Percentiles rank a stretch among this genome's conserved stretches.
phyloP scores from a whole-genome alignment of 2,888 invertebrate species.

The Zygogramma bicolorata region DNA sequence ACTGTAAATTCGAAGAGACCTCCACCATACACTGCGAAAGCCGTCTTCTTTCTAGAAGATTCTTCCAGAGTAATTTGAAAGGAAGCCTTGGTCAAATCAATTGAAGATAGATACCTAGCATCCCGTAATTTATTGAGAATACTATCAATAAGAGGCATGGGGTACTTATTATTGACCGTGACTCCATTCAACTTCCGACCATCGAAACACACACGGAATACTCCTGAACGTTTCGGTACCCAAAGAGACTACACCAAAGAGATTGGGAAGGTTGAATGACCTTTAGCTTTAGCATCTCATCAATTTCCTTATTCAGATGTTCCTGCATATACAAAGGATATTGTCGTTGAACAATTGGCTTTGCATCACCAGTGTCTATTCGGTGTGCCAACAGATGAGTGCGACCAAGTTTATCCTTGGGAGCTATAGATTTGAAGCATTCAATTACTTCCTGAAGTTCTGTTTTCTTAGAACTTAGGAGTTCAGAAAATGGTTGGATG shows the following conservation, averaged over 20 bases:
- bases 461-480: not conserved
- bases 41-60: constrained; percentile 20
- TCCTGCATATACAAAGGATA: constrained; percentile 28
- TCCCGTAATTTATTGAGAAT: no score
- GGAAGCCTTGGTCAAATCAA: no score
- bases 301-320: constrained; percentile 24
- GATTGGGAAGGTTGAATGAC: no score
- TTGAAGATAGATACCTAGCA: no score
- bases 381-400: constrained; percentile 15
- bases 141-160: constrained; percentile 19
- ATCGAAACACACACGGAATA: constrained; percentile 55
- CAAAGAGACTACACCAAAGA: no score
- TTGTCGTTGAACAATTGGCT: constrained; percentile 30
- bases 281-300: constrained; percentile 46
- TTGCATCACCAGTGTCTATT: constrained; percentile 14
- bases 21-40: constrained; percentile 32
- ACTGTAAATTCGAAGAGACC: constrained; percentile 33
- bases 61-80: constrained; percentile 46
- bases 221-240: constrained; percentile 49
- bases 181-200: constrained; percentile 55
- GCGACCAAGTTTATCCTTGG: constrained; percentile 6
- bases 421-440: constrained; percentile 9
- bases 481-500: constrained; percentile 5
- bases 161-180: constrained; percentile 29
- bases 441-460: not conserved